These are phyloP conservation scores for Sebastes oblongus DNA, from an alignment of 2,797 vertebrate genomes.

Conservation along the genomic window DNA sequence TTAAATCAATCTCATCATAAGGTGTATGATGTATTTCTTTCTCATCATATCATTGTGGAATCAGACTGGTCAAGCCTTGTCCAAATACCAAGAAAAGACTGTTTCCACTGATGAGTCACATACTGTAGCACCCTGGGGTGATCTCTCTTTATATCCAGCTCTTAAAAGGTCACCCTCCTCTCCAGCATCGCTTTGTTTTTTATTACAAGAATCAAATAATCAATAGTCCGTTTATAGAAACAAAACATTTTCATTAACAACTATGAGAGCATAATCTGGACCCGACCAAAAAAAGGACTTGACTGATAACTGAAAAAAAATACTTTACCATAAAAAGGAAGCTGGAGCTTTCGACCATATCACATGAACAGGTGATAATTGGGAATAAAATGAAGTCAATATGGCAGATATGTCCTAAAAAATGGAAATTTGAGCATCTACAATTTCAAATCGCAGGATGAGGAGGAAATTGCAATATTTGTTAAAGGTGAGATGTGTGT, in stretches of 20 bases:
- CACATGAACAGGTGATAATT: background rate
- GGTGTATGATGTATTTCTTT: background rate
- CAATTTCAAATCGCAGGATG: background rate
- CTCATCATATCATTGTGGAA: background rate
- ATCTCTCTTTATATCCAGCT: slow-evolving; percentile 12
- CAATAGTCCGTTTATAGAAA: background rate
- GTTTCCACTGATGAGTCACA: slow-evolving; percentile 22
- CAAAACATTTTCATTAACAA: slow-evolving; percentile 5
- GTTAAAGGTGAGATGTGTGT: too few species aligned
- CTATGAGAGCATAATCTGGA: background rate
- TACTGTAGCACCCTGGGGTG: slow-evolving; percentile 18
- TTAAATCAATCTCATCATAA: background rate
- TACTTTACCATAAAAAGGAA: background rate
- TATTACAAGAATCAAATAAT: slow-evolving; percentile 8
- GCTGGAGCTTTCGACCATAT: background rate
- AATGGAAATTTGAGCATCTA: background rate
- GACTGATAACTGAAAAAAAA: background rate
- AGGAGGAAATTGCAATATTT: too few species aligned
- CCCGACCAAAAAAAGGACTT: background rate
- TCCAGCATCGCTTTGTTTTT: background rate
- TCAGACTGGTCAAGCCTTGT: background rate
- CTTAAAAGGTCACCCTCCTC: slow-evolving; percentile 50
- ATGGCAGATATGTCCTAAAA: background rate
- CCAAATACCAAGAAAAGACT: background rate
- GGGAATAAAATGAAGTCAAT: background rate